phyloP scores from a whole-genome alignment of 2,113 vertebrate species.

The Muntiacus reevesi region DNA sequence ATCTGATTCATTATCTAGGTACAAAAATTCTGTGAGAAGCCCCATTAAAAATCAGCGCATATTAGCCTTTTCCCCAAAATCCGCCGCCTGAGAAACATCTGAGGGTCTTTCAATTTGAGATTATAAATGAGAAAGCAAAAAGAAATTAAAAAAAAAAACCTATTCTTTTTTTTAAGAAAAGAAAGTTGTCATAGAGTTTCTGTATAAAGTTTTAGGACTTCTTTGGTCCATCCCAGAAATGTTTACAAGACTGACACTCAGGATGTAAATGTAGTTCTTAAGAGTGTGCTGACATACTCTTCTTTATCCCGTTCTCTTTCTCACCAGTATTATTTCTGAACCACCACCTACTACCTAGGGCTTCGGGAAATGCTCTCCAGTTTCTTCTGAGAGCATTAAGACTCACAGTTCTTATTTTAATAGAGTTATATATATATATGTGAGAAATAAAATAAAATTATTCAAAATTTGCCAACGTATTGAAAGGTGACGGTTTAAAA shows the following conservation, averaged over 20 bases:
- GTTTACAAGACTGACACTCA: neutral
- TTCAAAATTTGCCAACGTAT: neutral
- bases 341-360: neutral
- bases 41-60: constrained; percentile 15
- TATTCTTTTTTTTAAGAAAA: neutral
- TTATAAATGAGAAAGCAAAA: neutral
- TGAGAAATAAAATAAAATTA: neutral
- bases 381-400: neutral
- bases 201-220: neutral
- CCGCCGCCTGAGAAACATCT: neutral
- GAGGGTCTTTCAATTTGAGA: neutral
- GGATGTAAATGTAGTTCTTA: too few species aligned
- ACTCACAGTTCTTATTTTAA: neutral
- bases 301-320: neutral
- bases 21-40: neutral
- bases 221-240: neutral
- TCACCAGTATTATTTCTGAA: neutral
- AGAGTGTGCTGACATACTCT: neutral
- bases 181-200: neutral
- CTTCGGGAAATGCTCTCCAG: neutral
- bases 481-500: neutral
- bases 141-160: fast-evolving
- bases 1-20: neutral
- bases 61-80: neutral
- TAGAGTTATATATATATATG: neutral